These are phyloP conservation scores for Leptopterna dolabrata DNA, from an alignment of 2,888 invertebrate genomes.

Conservation along the genomic window DNA sequence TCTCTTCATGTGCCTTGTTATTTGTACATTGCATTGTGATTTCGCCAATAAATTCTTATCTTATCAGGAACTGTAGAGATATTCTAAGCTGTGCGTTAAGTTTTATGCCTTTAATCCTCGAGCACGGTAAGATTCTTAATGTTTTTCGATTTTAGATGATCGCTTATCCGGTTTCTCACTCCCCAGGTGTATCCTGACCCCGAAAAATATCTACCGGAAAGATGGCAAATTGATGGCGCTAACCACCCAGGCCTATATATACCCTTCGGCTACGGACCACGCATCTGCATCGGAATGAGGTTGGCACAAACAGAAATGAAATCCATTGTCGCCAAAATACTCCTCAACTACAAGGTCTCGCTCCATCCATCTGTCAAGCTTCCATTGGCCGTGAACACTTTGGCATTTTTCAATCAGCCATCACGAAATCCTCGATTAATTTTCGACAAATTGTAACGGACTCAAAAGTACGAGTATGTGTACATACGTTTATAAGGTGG, in stretches of 20 bases:
- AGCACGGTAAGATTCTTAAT: too few species aligned
- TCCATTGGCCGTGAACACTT: neutral
- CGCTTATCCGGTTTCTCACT: neutral
- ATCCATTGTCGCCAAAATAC: neutral
- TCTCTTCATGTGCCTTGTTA: too few species aligned
- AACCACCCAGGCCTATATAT: neutral
- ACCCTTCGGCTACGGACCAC: constrained; percentile 50
- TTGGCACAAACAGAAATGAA: constrained; percentile 16
- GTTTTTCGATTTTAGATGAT: too few species aligned
- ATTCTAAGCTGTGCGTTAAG: too few species aligned
- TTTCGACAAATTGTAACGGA: neutral
- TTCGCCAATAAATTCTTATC: too few species aligned
- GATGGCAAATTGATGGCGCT: constrained; percentile 1
- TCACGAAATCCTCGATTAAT: neutral
- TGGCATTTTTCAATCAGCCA: neutral
- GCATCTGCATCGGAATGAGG: constrained; percentile 53
- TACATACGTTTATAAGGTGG: too few species aligned
- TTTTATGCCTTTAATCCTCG: too few species aligned
- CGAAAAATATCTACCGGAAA: constrained; percentile 18
- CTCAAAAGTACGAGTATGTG: too few species aligned
- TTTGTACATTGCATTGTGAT: too few species aligned
- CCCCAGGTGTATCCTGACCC: constrained; percentile 23
- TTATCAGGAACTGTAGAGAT: too few species aligned
- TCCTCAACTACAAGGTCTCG: constrained; percentile 13
- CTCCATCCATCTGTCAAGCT: neutral